Evolutionary conservation across 2,888 invertebrate species (phyloP), one percentile per base, ranked within the genome.

Genomic region (Atrina japonica): DNA sequence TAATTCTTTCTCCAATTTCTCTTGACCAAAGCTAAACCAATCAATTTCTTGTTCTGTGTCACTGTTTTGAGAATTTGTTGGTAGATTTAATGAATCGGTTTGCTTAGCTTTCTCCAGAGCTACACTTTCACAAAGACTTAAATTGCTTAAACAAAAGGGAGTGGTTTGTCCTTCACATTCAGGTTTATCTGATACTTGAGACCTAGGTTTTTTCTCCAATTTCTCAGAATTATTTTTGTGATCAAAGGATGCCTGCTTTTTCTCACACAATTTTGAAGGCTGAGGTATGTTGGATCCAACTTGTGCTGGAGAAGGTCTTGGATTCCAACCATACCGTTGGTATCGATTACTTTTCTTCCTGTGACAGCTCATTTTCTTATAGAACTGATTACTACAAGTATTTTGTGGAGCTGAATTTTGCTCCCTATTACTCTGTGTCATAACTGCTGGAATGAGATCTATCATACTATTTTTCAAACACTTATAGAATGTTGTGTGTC

Each of bases 311-410:
- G 35, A 35, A 7, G n/a, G 27, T 21, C 21, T 45, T 1, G 61
- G 61, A n/a, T 21, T 41, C 61, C 61, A 61, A 23, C 43, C 35
- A 35, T 61, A 61, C 18, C 61, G 49, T 29, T 47, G n/a, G 47
- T 61, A 61, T 7, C 61, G 61, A 35, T 61, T 49, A 25, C 49
- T 61, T 21, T 61, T 61, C 16, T 61, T 61, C 11, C 56, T 40
- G 1, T 35, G 5, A 5, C 35, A 35, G 35, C 11, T 5, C 35
- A 35, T 35, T 11, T 35, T 35, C 11, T 35, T 35, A 35, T 35
- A 35, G 35, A 7, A 7, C 6, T 35, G 35, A 35, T 11, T 35
- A 11, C 11, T n/a, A n/a, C n/a, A n/a, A n/a, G 30, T 53, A 18
- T 35, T 53, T 30, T 53, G 53, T n/a, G 30, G 29, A 18, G 29